phyloP scores from a whole-genome alignment of 1,140 invertebrate genomes.

The Heliconius nattereri region DNA sequence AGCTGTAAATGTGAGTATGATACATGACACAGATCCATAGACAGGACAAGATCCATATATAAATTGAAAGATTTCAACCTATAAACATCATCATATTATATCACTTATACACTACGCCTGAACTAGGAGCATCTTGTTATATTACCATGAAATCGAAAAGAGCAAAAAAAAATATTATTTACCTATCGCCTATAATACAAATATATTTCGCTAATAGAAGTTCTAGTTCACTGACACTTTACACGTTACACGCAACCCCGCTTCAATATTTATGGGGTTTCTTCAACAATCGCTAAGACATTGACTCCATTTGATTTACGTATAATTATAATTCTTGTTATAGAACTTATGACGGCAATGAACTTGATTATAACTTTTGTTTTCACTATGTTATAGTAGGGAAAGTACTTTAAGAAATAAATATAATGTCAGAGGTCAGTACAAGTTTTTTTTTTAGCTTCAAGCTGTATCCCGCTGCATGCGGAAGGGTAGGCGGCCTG shows the following conservation, averaged over 20 bases:
- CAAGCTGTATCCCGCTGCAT: no score
- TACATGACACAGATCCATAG: no score
- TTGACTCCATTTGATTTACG: slow-evolving; percentile 3
- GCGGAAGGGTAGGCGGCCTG: no score
- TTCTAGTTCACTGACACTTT: slow-evolving; percentile 20
- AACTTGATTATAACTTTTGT: slow-evolving; percentile 9
- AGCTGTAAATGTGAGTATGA: no score
- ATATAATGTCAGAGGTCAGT: no score
- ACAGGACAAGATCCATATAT: no score
- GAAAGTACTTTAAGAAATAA: no score
- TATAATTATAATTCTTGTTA: slow-evolving; percentile 4
- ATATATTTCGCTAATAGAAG: slow-evolving; percentile 2
- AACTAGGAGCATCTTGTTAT: neutral
- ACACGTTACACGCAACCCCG: slow-evolving; percentile 6
- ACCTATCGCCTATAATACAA: no score
- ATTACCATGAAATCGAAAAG: neutral
- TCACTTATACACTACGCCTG: neutral
- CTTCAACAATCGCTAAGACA: slow-evolving; percentile 4
- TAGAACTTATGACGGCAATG: slow-evolving; percentile 19
- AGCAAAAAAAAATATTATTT: neutral
- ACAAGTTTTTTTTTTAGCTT: no score
- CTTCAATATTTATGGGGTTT: neutral
- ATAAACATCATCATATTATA: no score
- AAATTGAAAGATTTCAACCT: no score
- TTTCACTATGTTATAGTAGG: neutral